Conservation (phyloP, 2,113 vertebrate genomes). For the Mormyrus lacerda region DNA sequence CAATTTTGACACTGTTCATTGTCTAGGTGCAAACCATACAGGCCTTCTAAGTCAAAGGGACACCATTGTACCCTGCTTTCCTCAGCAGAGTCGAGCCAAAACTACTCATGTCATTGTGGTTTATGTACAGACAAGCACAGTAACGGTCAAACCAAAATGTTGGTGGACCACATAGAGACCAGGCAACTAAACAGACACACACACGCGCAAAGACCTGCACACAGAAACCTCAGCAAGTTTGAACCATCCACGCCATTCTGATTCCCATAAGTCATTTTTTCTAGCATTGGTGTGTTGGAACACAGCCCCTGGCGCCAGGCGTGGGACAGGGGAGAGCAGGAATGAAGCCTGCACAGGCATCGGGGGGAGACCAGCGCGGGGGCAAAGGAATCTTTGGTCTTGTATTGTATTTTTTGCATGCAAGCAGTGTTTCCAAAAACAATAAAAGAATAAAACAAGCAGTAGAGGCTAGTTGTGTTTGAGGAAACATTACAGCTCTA, state of each 20-base stretch:
- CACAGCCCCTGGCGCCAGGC: neutral
- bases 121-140: constrained; percentile 10
- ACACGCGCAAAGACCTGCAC: neutral
- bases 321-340: neutral
- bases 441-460: constrained; percentile 38
- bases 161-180: neutral
- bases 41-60: constrained; percentile 38
- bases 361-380: neutral
- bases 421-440: constrained; percentile 56
- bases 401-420: constrained; percentile 44
- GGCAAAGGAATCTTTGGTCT: constrained; percentile 13
- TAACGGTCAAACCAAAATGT: neutral
- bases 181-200: neutral
- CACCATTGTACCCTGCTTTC: neutral
- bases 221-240: neutral
- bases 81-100: constrained; percentile 16
- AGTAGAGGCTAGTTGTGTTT: constrained; percentile 8
- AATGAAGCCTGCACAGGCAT: neutral
- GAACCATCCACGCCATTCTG: neutral
- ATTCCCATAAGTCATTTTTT: neutral
- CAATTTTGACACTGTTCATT: constrained; percentile 43
- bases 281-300: neutral
- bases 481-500: constrained; percentile 71
- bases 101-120: constrained; percentile 23
- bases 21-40: constrained; percentile 43